phyloP scores from a whole-genome alignment of 2,797 vertebrate species.

The Phoebastria nigripes region DNA sequence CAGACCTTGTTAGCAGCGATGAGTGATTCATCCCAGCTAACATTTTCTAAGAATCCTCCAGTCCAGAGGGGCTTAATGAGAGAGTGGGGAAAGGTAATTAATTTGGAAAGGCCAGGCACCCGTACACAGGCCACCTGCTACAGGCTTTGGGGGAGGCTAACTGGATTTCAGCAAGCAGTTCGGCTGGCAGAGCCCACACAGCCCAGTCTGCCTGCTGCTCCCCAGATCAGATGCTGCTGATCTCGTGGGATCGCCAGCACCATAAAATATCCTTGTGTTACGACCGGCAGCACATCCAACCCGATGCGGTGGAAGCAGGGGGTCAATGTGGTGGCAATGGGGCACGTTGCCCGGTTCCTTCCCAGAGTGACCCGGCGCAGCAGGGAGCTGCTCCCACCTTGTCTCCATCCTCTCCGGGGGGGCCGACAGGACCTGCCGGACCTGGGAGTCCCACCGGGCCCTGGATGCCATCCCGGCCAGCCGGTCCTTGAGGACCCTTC shows the following conservation, averaged over 20 bases:
- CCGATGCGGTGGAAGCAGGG: accelerated
- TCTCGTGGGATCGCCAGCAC: accelerated
- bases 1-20: neutral
- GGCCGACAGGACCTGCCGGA: conserved; percentile 93
- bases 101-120: neutral
- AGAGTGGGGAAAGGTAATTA: neutral
- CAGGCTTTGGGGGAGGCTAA: neutral
- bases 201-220: neutral
- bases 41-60: neutral
- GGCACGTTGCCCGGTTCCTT: accelerated
- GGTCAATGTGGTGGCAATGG: accelerated
- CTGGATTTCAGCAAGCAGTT: neutral
- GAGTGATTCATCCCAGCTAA: neutral
- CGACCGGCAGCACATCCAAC: neutral
- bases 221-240: neutral
- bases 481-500: conserved; percentile 96
- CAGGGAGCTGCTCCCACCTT: conserved; percentile 80
- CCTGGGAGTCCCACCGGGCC: conserved; percentile 97
- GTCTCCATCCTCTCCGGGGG: conserved; percentile 96
- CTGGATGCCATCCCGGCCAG: conserved; percentile 95
- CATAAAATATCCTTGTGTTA: accelerated
- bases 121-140: accelerated
- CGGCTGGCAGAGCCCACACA: neutral
- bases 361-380: accelerated
- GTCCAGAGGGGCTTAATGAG: neutral